Conservation (phyloP, 2,888 invertebrate species). For the Galerucella nymphaeae region DNA sequence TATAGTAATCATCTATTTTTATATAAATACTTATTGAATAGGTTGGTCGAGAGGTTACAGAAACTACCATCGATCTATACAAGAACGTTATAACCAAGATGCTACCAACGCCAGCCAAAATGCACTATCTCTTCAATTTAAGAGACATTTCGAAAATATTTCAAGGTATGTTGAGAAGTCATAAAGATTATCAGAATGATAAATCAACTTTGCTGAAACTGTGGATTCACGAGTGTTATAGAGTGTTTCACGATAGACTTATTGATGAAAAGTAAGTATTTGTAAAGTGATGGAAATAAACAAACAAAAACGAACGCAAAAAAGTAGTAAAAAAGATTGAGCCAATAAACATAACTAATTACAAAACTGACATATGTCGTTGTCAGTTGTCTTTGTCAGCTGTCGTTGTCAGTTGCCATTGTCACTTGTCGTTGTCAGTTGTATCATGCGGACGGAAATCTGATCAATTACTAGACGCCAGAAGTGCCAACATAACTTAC, state of each 20-base stretch:
- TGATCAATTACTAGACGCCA: too few species aligned
- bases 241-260: conserved; percentile 87
- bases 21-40: conserved; percentile 73
- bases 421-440: too few species aligned
- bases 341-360: too few species aligned
- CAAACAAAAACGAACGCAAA: too few species aligned
- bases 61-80: conserved; percentile 83
- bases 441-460: too few species aligned
- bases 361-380: too few species aligned
- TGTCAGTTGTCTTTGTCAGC: too few species aligned
- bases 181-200: conserved; percentile 81
- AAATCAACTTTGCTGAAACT: conserved; percentile 77
- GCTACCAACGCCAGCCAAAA: conserved; percentile 89
- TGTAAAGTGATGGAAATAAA: too few species aligned
- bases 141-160: conserved; percentile 88
- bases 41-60: conserved; percentile 74
- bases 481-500: too few species aligned
- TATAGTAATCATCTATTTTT: neutral
- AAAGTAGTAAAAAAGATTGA: too few species aligned
- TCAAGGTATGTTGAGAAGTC: conserved; percentile 83
- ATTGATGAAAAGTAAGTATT: conserved; percentile 75
- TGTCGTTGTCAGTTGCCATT: too few species aligned
- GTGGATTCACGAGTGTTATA: conserved; percentile 88
- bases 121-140: conserved; percentile 90
- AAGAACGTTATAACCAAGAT: conserved; percentile 78